Conservation (phyloP, 2,113 vertebrate species). For the Aspidoscelis tigris region DNA sequence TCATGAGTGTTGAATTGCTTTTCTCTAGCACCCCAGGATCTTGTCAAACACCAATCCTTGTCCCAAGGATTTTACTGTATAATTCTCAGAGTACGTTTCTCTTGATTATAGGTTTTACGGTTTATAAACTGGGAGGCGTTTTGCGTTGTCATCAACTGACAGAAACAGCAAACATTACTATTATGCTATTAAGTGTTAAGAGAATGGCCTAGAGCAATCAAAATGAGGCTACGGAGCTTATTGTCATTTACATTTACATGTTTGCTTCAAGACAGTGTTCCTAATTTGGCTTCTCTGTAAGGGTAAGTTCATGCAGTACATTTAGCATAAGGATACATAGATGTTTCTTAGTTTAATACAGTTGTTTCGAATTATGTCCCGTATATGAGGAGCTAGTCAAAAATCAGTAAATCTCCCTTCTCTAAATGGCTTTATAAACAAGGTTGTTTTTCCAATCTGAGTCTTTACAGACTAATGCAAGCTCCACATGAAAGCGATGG, state of each 20-base stretch:
- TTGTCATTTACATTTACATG: not conserved
- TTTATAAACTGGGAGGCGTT: not conserved
- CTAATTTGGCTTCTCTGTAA: not conserved
- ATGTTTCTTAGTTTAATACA: not conserved
- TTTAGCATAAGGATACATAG: not conserved
- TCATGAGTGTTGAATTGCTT: not conserved
- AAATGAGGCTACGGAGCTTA: no score
- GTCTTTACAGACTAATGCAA: not conserved
- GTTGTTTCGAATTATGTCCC: not conserved
- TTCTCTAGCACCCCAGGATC: not conserved
- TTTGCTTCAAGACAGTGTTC: not conserved
- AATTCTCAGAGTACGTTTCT: constrained; percentile 22
- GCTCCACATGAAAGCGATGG: not conserved
- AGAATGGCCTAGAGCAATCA: not conserved
- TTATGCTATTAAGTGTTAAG: not conserved
- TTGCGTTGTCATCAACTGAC: not conserved
- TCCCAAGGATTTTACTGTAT: not conserved
- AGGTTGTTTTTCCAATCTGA: not conserved
- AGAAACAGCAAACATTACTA: not conserved
- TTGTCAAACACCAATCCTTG: not conserved
- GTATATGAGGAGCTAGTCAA: not conserved
- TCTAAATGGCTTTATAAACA: not conserved
- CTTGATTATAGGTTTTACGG: not conserved
- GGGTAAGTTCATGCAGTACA: not conserved
- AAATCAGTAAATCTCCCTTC: not conserved